Percentiles rank a stretch among this genome's conserved stretches.
These are phyloP conservation scores for Tachycineta bicolor DNA, from an alignment of 2,113 vertebrate species.

Conservation along the genomic window DNA sequence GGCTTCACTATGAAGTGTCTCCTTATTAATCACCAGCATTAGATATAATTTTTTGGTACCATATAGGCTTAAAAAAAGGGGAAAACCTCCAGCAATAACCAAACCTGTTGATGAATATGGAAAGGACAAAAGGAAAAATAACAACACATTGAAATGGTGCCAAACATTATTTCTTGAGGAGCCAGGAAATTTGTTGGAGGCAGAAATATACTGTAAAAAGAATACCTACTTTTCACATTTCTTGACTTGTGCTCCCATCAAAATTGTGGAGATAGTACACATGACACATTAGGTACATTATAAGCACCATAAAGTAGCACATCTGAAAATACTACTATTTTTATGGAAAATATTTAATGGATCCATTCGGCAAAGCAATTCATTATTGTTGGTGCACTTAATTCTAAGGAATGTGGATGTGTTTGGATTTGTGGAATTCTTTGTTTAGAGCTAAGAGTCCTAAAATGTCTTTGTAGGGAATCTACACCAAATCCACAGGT, in stretches of 20 bases:
- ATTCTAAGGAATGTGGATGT: neutral
- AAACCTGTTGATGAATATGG: neutral
- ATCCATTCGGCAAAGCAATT: neutral
- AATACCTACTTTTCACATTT: neutral
- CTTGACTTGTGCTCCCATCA: neutral
- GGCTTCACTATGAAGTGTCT: constrained; percentile 61
- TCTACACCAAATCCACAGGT: neutral
- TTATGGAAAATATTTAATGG: neutral
- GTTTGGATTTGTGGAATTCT: neutral
- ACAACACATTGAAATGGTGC: constrained; percentile 1
- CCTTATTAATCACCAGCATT: constrained; percentile 78
- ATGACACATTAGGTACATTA: neutral
- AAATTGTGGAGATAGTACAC: accelerated
- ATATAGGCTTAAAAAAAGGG: neutral
- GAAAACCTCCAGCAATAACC: neutral
- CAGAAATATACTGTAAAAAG: neutral
- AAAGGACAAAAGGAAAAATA: neutral
- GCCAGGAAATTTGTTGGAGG: neutral
- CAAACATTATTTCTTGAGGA: neutral
- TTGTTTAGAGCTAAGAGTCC: neutral
- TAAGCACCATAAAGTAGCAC: neutral
- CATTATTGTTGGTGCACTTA: neutral
- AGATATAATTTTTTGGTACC: constrained; percentile 70
- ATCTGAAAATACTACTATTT: neutral
- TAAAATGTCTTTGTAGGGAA: neutral